These are phyloP conservation scores for Corythornis madagascariensis DNA, from an alignment of 2,113 vertebrate genomes.

Conservation along the genomic window DNA sequence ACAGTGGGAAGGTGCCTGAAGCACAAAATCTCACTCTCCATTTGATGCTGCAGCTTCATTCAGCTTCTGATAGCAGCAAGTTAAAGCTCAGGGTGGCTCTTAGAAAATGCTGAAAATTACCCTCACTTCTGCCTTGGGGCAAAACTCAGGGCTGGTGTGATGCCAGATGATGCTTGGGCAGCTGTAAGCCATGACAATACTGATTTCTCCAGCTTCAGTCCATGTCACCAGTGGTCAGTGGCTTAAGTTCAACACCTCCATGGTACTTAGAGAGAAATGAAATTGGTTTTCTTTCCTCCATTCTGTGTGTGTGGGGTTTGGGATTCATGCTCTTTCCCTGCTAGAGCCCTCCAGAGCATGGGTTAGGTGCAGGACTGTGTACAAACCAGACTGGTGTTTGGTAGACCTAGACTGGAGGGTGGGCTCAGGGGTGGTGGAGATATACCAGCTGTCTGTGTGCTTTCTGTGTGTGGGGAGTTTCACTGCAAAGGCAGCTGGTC, in stretches of 20 bases:
- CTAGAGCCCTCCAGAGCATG: neutral
- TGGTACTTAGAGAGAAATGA: neutral
- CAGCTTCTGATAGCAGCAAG: neutral
- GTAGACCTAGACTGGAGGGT: neutral
- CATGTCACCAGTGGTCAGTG: fast-evolving
- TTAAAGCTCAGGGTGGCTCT: neutral
- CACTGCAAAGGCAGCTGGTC: neutral
- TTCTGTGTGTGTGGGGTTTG: neutral
- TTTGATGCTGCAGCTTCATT: neutral
- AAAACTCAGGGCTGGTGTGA: neutral
- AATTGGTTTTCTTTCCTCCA: neutral
- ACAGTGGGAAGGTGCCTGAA: neutral
- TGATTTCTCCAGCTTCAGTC: neutral
- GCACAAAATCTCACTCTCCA: neutral
- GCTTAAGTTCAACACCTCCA: neutral
- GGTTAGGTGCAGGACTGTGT: neutral
- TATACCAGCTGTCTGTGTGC: neutral
- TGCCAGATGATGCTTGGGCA: fast-evolving
- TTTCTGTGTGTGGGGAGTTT: fast-evolving
- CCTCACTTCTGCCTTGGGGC: neutral
- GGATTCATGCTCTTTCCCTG: neutral
- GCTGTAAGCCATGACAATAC: neutral
- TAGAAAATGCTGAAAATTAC: neutral
- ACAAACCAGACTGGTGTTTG: neutral
- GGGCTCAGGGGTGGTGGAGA: neutral